Evolutionary conservation across 2,113 vertebrate species (phyloP), one percentile per base, ranked within the genome.

Genomic region (Hyla sarda): DNA sequence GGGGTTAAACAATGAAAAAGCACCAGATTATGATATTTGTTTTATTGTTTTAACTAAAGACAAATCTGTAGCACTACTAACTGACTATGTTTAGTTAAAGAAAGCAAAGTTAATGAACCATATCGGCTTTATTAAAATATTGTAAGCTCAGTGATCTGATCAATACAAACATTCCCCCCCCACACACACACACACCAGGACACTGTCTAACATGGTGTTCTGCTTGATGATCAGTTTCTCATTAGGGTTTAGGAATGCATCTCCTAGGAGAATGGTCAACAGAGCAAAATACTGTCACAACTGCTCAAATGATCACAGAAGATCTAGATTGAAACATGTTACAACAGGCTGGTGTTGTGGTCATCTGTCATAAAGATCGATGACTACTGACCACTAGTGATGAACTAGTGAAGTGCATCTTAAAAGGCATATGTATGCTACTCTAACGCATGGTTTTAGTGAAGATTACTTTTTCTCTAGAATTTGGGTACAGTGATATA

Each of bases 211-310:
- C 50, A 12, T 58, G 3, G 28, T 37, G 50, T 79, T 79, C 52
- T 37, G 76, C 30, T 37, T 77, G 47, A 54, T 77, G 25, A 54
- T 21, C 50, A 79, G 28, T 58, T 79, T 79, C 30, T 58, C 32
- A 58, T 56, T 79, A 23, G 14, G 8, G 50, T 56, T 58, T 79
- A 50, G 16, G 30, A 58, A 58, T n/a, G 32, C 8, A 37, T 79
- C 52, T 54, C 76, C 76, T 34, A 79, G 76, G 76, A 79, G 76
- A 79, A 13, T 3, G 30, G 25, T 3, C 52, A 79, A 58, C 30
- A 28, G 34, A 37, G 21, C 50, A 58, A 23, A 54, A 10, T 34
- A 30, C 48, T 79, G 47, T 79, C 50, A 79, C 28, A 21, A 19
- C 45, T 54, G 14, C 48, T 19, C 52, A 77, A 19, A 56, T 79